These are phyloP conservation scores for Cyphomyrus discorhynchus DNA, from an alignment of 2,113 vertebrate species.

Conservation along the genomic window DNA sequence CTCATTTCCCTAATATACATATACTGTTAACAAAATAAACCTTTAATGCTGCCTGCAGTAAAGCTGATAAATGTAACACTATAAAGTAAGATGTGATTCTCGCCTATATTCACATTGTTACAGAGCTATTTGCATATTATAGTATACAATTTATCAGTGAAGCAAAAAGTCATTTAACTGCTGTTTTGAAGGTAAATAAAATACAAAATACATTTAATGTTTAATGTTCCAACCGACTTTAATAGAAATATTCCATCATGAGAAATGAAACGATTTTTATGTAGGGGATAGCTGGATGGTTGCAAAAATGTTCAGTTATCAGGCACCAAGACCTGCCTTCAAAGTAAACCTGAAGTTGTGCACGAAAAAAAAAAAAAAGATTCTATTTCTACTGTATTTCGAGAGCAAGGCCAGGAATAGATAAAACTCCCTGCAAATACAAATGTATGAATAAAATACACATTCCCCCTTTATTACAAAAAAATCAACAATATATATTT, in stretches of 20 bases:
- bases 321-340: constrained; percentile 45
- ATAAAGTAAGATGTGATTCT: constrained; percentile 32
- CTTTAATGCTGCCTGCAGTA: constrained; percentile 48
- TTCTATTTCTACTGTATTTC: constrained; percentile 24
- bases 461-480: constrained; percentile 61
- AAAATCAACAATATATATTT: constrained; percentile 49
- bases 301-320: constrained; percentile 34
- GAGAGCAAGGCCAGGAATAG: constrained; percentile 54
- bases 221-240: constrained; percentile 14
- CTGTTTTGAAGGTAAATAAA: constrained; percentile 24
- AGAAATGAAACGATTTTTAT: constrained; percentile 15
- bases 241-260: constrained; percentile 38
- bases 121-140: constrained; percentile 10
- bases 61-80: constrained; percentile 22
- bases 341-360: constrained; percentile 49
- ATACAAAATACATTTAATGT: constrained; percentile 22
- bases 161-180: neutral
- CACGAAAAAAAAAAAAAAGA: constrained; percentile 26
- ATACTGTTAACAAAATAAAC: constrained; percentile 29
- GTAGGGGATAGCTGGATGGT: constrained; percentile 49
- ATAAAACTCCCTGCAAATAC: constrained; percentile 60
- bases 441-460: constrained; percentile 70
- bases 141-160: constrained; percentile 9
- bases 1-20: constrained; percentile 59
- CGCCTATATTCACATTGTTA: constrained; percentile 1